A percentile compares a stretch with the other conserved stretches of the same genome.
Evolutionary conservation across 2,888 invertebrate genomes (phyloP).

Genomic region (Electrophaes corylata): DNA sequence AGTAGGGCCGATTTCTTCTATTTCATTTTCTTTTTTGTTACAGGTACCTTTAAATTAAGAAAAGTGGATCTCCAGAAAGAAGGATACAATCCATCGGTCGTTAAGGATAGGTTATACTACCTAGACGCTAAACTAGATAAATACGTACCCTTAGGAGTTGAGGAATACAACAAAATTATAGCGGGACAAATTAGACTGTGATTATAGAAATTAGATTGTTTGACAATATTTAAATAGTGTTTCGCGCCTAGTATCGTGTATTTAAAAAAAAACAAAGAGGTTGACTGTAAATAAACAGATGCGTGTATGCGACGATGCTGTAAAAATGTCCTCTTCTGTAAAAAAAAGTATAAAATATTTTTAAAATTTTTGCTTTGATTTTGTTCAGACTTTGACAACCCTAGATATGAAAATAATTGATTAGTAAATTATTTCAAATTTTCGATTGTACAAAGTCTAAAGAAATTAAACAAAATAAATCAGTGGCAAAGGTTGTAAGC

Average conservation of each 20-base stretch:
- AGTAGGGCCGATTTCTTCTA: not conserved
- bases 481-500: no score
- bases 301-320: no score
- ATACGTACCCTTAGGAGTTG: slow-evolving; percentile 89
- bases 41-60: slow-evolving; percentile 98
- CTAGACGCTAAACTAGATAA: slow-evolving; percentile 87
- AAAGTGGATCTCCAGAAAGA: slow-evolving; percentile 96
- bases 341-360: no score
- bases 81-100: slow-evolving; percentile 90
- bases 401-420: no score
- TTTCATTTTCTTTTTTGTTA: not conserved
- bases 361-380: no score
- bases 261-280: not conserved
- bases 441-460: no score
- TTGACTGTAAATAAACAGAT: not conserved
- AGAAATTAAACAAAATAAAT: no score
- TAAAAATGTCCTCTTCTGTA: no score
- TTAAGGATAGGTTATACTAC: slow-evolving; percentile 92
- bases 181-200: slow-evolving; percentile 91
- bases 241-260: no score
- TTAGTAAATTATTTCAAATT: no score
- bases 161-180: slow-evolving; percentile 90
- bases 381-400: not conserved
- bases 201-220: slow-evolving; percentile 46
- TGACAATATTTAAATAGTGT: not conserved